These are phyloP conservation scores for Yoshiicerus persimilis DNA, from an alignment of 1,140 invertebrate genomes.

Conservation along the genomic window DNA sequence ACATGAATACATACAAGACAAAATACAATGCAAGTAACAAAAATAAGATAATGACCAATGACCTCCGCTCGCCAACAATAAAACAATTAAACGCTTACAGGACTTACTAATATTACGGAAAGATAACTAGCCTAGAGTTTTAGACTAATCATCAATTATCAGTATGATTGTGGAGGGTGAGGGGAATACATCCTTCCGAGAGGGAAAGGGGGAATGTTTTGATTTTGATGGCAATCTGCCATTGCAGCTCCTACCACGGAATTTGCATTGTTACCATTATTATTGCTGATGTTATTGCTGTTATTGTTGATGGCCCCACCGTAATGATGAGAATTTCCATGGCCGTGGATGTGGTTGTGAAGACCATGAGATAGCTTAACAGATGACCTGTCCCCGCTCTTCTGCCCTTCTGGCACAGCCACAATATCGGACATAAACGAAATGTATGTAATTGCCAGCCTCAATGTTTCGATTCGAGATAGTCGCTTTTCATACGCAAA, in stretches of 20 bases:
- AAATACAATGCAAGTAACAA: no score
- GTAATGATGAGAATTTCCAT: background rate
- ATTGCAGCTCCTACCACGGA: background rate
- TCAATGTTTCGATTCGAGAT: slow-evolving; percentile 95
- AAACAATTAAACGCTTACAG: no score
- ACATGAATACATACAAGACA: no score
- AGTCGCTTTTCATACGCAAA: slow-evolving; percentile 98
- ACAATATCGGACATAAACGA: slow-evolving; percentile 93
- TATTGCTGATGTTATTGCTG: background rate
- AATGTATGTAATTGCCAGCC: slow-evolving; percentile 97
- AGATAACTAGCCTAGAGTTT: no score
- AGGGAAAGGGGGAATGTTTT: slow-evolving; percentile 42
- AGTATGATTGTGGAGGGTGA: slow-evolving; percentile 26
- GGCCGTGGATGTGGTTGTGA: background rate
- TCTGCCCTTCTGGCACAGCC: slow-evolving; percentile 47
- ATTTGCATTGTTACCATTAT: slow-evolving; percentile 1
- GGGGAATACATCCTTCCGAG: slow-evolving; percentile 36
- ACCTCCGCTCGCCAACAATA: no score
- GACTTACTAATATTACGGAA: no score
- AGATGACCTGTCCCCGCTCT: background rate
- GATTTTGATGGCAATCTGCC: slow-evolving; percentile 41
- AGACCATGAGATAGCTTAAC: background rate
- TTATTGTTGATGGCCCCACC: background rate
- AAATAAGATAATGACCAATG: no score
- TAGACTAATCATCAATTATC: background rate